phyloP scores from a whole-genome alignment of 2,797 vertebrate species.

The Melanotaenia pygmaea region DNA sequence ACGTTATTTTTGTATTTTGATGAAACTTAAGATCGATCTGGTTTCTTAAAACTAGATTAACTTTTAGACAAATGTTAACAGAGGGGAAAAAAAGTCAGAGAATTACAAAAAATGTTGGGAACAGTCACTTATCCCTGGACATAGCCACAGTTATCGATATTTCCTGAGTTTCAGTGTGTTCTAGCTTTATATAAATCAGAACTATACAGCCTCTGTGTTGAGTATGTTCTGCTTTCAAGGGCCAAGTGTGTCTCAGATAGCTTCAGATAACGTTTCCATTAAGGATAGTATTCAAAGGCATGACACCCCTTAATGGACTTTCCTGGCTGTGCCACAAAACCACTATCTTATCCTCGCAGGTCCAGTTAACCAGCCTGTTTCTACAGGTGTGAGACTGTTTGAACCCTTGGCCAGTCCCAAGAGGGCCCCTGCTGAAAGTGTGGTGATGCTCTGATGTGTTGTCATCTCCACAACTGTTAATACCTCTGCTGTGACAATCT shows the following conservation, averaged over 20 bases:
- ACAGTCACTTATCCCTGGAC: slow-evolving; percentile 4
- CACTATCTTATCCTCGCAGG: slow-evolving; percentile 80
- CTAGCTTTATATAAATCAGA: slow-evolving; percentile 34
- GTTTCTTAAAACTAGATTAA: not conserved
- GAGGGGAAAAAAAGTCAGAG: not conserved
- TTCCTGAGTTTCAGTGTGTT: slow-evolving; percentile 31
- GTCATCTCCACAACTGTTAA: slow-evolving; percentile 65
- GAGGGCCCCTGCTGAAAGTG: slow-evolving; percentile 52
- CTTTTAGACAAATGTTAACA: not conserved
- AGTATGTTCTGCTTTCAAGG: slow-evolving; percentile 48
- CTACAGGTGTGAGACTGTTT: slow-evolving; percentile 73
- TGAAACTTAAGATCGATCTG: not conserved
- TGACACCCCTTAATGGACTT: slow-evolving; percentile 78
- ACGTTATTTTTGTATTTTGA: not conserved
- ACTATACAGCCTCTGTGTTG: slow-evolving; percentile 37
- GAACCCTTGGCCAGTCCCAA: slow-evolving; percentile 55
- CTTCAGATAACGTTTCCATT: slow-evolving; percentile 81
- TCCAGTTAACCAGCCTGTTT: slow-evolving; percentile 60
- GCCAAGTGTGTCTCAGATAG: slow-evolving; percentile 55
- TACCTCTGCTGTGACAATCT: slow-evolving; percentile 50
- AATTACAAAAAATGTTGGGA: slow-evolving; percentile 13
- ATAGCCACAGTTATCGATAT: slow-evolving; percentile 11
- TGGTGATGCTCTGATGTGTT: slow-evolving; percentile 61
- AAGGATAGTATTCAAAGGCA: slow-evolving; percentile 77
- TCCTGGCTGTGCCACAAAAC: slow-evolving; percentile 52